Conservation (phyloP, 64 coral and sea anemone genomes). For the Anthopleura sola region DNA sequence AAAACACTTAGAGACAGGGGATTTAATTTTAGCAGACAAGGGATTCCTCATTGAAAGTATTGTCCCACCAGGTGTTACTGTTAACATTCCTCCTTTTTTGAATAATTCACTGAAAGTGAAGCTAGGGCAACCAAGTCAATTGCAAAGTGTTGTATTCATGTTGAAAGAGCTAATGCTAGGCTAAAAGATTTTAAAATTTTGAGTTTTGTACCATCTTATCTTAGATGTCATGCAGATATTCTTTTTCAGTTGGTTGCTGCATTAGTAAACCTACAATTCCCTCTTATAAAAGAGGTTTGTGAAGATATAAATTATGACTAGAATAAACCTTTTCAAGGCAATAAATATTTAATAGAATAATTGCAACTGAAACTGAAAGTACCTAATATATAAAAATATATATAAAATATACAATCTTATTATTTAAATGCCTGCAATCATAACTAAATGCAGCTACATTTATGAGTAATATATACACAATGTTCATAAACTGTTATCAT, state of each 20-base stretch:
- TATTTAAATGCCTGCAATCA: no score
- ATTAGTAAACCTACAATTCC: conserved; percentile 30
- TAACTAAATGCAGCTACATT: no score
- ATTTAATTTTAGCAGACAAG: conserved; percentile 16
- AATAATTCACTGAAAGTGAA: conserved; percentile 33
- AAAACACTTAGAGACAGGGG: neutral
- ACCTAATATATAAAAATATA: neutral
- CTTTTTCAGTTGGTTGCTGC: conserved; percentile 34
- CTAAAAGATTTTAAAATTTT: conserved; percentile 47
- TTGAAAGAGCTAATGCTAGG: conserved; percentile 45
- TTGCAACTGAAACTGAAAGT: neutral
- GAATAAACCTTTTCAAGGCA: neutral
- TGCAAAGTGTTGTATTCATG: conserved; percentile 25
- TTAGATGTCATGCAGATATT: conserved; percentile 27
- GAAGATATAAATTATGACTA: conserved; percentile 2
- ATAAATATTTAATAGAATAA: neutral
- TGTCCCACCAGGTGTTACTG: conserved; percentile 12
- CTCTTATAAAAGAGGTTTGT: conserved; percentile 45
- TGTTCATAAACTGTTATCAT: no score
- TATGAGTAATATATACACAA: no score
- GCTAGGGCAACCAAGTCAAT: conserved; percentile 28
- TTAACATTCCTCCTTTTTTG: conserved; percentile 36
- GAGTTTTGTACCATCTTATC: conserved; percentile 33
- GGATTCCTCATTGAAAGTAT: conserved; percentile 34
- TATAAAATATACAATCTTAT: no score